Evolutionary conservation across 2,888 invertebrate genomes (phyloP), one percentile per base, ranked within the genome.

Genomic region (Ditula angustiorana): DNA sequence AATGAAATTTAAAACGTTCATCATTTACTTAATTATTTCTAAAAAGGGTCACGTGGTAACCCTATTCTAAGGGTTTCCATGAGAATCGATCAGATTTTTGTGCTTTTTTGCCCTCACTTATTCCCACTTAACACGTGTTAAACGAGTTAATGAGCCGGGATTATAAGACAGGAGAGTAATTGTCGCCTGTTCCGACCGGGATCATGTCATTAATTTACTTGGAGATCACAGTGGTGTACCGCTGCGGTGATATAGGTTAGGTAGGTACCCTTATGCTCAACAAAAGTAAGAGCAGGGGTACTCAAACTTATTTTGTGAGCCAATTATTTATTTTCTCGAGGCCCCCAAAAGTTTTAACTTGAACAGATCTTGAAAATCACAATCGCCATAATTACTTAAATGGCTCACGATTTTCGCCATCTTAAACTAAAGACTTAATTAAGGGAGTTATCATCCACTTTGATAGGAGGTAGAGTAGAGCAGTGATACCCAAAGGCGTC

Each of bases 151-250:
- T 85, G 86, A 83, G 82, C 71, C 74, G 77, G 77, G 76, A 78
- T 86, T 86, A 85, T 86, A 83, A 76, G 86, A 84, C 83, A 82
- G 76, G 69, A 75, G 82, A 87, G 75, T 81, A 81, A 87, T 87
- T 81, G 80, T 69, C 72, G 70, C 74, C 71, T 73, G 66, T 70
- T 53, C 68, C 60, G 65, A 26, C 8, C 41, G 16, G 26, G 55
- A 41, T 11, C 24, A 16, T 13, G 58, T 28, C 58, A 64, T 64
- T 64, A 58, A 64, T 63, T 33, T 50, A 50, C 49, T 33, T 61
- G 11, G n/a, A 33, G 53, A 53, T 53, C 53, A 53, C 53, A 53
- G 53, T 35, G 19, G 7, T 33, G 35, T n/a, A 49, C 46, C 46
- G 46, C 46, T n/a, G 10, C 1, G 23, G 3, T 13, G 26, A 7